A percentile compares a stretch with the other conserved stretches of the same genome.
Evolutionary conservation across 2,888 invertebrate species (phyloP).

Genomic region (Nineta flava): DNA sequence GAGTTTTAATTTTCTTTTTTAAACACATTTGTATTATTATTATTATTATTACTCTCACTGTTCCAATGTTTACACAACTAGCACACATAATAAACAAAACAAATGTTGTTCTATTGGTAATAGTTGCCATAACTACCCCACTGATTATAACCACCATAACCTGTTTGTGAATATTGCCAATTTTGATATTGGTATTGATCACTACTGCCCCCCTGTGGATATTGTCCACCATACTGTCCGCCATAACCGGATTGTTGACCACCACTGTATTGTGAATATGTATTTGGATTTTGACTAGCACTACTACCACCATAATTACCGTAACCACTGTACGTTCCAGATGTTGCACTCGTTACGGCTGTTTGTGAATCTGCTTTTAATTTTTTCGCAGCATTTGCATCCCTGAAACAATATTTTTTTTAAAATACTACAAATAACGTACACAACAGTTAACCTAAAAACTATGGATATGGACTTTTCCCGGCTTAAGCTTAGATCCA

Average conservation of each 20-base stretch:
- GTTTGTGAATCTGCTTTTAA: conserved; percentile 23
- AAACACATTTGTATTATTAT: no score
- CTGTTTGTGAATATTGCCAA: conserved; percentile 40
- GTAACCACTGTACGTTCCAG: conserved; percentile 23
- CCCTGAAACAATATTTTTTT: conserved; percentile 18
- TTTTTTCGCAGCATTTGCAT: conserved; percentile 25
- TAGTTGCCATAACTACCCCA: conserved; percentile 39
- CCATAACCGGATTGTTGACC: conserved; percentile 29
- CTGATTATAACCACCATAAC: conserved; percentile 38
- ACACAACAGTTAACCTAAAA: background rate
- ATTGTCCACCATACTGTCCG: conserved; percentile 33
- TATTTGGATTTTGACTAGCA: conserved; percentile 18
- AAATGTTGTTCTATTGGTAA: background rate
- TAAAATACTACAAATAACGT: background rate
- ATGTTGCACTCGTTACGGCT: conserved; percentile 21
- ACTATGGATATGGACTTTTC: no score
- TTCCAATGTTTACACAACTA: no score
- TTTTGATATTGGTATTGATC: conserved; percentile 38
- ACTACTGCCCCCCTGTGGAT: conserved; percentile 31
- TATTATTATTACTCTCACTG: no score
- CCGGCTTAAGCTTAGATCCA: no score
- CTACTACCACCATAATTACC: conserved; percentile 24
- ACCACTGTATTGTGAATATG: conserved; percentile 24
- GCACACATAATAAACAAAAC: no score
- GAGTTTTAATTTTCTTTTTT: no score